Base-by-base conservation (phyloP, 2,113 vertebrate species). In the Carassius gibelio region DNA sequence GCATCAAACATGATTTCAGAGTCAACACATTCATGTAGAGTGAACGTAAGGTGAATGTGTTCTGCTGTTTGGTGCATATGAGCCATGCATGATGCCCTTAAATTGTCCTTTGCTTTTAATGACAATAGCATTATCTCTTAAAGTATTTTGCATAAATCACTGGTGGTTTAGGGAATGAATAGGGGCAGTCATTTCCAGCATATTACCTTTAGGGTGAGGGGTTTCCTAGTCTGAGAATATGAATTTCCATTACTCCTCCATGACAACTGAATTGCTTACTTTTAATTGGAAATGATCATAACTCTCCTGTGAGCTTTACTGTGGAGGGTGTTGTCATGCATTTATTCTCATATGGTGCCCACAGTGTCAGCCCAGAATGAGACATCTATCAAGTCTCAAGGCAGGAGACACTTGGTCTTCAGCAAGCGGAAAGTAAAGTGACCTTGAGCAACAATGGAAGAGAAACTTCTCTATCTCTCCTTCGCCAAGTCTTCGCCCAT, bases 221-320 rank as follows among this genome's bases (percentile, higher is more conserved):
- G 81, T 75, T 86, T 84, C 81, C 30, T 50, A 85, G 81, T 88
- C 66, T 21, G 57, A 86, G 77, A 61, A 55, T 74, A 86, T 87
- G 82, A 89, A 83, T 78, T 88, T 91, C 84, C 84, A 88, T 86
- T 86, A 89, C 77, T 85, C 45, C 82, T 75, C 80, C 45, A 38
- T 91, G 90, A 88, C 90, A 90, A 86, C 78, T 23, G 76, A 87
- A 89, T 82, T 83, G 87, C 88, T 87, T 85, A 87, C 88, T 88
- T 90, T 91, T 91, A 90, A 89, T 91, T 89, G 81, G 82, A 89
- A 89, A 88, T 86, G 81, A 90, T 88, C 87, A 88, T 87, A 88
- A 88, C 55, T 89, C 84, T 88, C 69, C 72, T 19, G 80, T 68
- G 68, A 69, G 83, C 80, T 81, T 85, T 84, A 86, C 59, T 86